Base-by-base conservation (phyloP, 2,888 invertebrate species). In the Tenthredo notha region DNA sequence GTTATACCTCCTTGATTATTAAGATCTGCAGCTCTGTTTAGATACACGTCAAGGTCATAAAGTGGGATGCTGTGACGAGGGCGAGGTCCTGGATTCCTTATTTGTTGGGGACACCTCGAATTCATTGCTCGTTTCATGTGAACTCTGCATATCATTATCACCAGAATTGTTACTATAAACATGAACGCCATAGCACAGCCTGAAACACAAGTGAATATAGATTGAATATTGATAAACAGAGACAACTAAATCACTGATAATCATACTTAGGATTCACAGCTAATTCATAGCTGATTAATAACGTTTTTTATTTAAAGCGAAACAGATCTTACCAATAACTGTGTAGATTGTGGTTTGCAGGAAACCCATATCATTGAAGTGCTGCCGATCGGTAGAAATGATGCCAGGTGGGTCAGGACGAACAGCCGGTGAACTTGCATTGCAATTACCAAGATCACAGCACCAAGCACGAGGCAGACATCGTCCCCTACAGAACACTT, bases 401-500 rank as follows among this genome's bases (percentile, higher is more conserved):
- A 65, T 50, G 65, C 87, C 84, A 21, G 86, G 87, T 74, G 75
- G 80, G 18, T 85, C 85, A 6, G 84, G 85, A 7, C 65, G 84
- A 58, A 54, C 50, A 33, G 61, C 65, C 29, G 80, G 72, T 21
- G 47, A 84, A 67, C 54, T 88, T 12, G 86, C 86, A 82, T 85
- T 89, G 72, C 89, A 89, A 85, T 89, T 89, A 9, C 87, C 87
- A 85, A 93, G 92, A 90, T 95, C 94, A 89, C 95, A 95, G 89
- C 95, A 95, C 94, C 94, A 94, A 85, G 93, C 91, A 5, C 91
- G 92, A 1, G 95, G 94, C 84, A 95, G 94, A 87, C 95, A 95
- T 61, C 95, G 92, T 9, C 94, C 94, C 74, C 94, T 94, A 89
- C 94, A 94, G 12, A 89, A 90, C 78, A 94, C 89, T 89, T 94